A percentile compares a stretch with the other conserved stretches of the same genome.
Evolutionary conservation across 2,888 invertebrate species (phyloP).

Genomic region (Lepas anatifera): DNA sequence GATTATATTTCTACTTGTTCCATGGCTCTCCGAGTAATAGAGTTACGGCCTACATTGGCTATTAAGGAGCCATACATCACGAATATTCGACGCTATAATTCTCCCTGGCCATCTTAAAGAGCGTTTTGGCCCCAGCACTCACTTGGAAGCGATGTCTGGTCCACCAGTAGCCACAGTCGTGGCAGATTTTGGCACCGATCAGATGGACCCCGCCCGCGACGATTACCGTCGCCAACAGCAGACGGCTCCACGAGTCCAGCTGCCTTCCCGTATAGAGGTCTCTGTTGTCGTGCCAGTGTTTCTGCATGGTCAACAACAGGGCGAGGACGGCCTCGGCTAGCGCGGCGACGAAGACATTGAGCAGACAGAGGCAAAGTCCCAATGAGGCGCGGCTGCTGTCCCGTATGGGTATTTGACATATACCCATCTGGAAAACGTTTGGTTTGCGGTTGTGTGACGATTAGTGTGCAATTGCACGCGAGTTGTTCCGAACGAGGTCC

Average conservation of each 20-base stretch:
- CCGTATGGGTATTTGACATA: not conserved
- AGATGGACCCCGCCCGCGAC: not conserved
- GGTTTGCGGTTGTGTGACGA: no score
- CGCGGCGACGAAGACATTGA: not conserved
- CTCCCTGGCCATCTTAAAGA: no score
- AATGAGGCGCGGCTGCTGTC: not conserved
- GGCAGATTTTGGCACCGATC: not conserved
- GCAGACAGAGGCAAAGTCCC: not conserved
- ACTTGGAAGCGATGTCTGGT: not conserved
- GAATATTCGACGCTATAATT: no score
- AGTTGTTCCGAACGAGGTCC: no score
- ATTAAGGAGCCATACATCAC: no score
- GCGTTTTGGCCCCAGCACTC: not conserved
- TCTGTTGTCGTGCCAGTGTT: not conserved
- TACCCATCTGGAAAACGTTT: not conserved
- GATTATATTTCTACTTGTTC: no score
- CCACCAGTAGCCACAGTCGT: constrained; percentile 10
- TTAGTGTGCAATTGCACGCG: no score
- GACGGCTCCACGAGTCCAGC: not conserved
- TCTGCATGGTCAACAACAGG: not conserved
- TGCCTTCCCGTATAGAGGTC: not conserved
- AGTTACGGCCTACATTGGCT: no score
- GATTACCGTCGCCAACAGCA: not conserved
- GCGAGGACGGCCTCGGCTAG: not conserved
- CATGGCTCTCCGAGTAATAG: no score